Percentiles rank a stretch among this genome's conserved stretches.
Evolutionary conservation across 37 sponge, comb jelly and placozoan species (phyloP).

Genomic region (Aphrocallistes beatrix): DNA sequence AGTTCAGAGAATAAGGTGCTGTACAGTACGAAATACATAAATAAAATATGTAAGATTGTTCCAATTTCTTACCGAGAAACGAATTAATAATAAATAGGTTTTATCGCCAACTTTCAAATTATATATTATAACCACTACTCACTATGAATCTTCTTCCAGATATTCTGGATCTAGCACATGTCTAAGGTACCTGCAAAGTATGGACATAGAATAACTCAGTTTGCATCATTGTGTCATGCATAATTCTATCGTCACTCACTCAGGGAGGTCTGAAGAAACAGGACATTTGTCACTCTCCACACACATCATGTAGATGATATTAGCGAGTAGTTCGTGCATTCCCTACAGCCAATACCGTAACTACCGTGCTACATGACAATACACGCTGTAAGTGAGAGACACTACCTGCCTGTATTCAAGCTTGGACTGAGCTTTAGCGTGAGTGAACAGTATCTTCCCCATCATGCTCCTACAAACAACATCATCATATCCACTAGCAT

Average conservation of each 20-base stretch:
- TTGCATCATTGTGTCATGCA: background rate
- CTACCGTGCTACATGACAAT: background rate
- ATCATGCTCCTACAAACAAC: slow-evolving; percentile 45
- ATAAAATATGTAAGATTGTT: too few species aligned
- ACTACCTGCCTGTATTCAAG: slow-evolving; percentile 69
- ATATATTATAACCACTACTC: too few species aligned
- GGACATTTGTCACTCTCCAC: background rate
- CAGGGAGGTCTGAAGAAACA: background rate
- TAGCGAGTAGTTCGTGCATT: slow-evolving; percentile 94
- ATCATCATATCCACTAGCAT: background rate
- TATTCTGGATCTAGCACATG: slow-evolving; percentile 59
- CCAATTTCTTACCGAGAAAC: too few species aligned
- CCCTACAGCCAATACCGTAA: slow-evolving; percentile 34
- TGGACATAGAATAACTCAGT: background rate
- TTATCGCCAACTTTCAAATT: too few species aligned
- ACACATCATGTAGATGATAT: slow-evolving; percentile 42
- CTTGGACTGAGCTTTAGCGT: slow-evolving; percentile 60
- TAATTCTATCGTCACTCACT: background rate
- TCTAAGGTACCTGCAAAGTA: slow-evolving; percentile 39
- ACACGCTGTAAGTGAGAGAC: background rate
- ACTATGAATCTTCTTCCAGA: slow-evolving; percentile 79
- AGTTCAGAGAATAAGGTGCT: slow-evolving; percentile 21
- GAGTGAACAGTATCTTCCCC: slow-evolving; percentile 75
- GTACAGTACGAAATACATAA: too few species aligned
- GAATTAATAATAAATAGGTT: too few species aligned